phyloP scores from a whole-genome alignment of 2,888 invertebrate genomes.

The Coenonympha glycerion region DNA sequence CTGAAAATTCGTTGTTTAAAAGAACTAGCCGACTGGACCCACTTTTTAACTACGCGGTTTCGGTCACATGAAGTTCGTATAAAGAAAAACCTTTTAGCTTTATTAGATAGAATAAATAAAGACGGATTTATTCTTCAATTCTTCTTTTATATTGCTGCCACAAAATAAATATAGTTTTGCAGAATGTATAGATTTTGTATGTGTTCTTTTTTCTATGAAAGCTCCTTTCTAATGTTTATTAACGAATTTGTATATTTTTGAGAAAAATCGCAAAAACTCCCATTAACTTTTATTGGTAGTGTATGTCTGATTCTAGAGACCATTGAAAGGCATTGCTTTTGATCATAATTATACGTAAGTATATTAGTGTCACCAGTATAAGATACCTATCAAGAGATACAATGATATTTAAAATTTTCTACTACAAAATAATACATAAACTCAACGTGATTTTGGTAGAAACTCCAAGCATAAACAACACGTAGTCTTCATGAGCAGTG shows the following conservation, averaged over 20 bases:
- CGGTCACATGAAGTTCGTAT: background rate
- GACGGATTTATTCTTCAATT: background rate
- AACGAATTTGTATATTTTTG: no score
- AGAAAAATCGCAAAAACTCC: no score
- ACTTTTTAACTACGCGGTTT: background rate
- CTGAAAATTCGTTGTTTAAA: slow-evolving; percentile 2
- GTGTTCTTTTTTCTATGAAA: no score
- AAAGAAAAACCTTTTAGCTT: background rate
- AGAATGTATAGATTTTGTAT: no score
- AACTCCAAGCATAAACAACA: background rate
- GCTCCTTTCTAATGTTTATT: no score
- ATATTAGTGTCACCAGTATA: no score
- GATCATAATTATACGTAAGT: no score
- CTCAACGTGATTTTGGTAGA: background rate
- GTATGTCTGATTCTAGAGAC: no score
- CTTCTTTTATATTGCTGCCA: background rate
- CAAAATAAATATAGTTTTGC: no score
- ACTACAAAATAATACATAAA: background rate
- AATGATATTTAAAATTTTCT: background rate
- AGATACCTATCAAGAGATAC: background rate
- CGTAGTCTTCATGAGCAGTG: background rate
- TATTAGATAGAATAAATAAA: background rate
- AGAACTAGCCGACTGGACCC: background rate
- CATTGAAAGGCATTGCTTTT: no score
- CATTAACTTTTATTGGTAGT: no score